Evolutionary conservation across 2,113 vertebrate genomes (phyloP).

Genomic region (Macrotis lagotis): DNA sequence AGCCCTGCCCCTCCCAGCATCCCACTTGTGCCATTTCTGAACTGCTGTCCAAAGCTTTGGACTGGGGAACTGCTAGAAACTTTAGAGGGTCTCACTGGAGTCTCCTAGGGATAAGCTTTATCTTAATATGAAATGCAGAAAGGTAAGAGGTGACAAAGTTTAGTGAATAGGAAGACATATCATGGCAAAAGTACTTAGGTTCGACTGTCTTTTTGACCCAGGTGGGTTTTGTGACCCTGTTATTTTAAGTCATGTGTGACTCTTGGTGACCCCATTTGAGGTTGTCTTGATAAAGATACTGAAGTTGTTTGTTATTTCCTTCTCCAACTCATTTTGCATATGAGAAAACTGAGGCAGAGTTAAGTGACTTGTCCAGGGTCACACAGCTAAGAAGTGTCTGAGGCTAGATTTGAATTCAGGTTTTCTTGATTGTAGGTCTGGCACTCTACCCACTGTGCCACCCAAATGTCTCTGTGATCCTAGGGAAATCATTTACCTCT

Average conservation of each 20-base stretch:
- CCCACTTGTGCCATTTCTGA: not conserved
- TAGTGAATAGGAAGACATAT: not conserved
- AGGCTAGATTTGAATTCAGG: not conserved
- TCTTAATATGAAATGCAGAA: not conserved
- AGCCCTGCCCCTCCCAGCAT: not conserved
- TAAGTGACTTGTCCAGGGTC: not conserved
- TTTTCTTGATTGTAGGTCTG: not conserved
- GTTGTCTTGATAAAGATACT: not conserved
- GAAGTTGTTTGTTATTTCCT: not conserved
- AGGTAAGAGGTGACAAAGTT: not conserved
- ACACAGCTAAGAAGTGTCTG: not conserved
- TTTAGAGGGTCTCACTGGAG: not conserved
- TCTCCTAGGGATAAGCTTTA: not conserved
- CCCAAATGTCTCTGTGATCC: not conserved
- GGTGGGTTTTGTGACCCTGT: not conserved
- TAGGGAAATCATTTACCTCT: not conserved
- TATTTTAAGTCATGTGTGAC: not conserved
- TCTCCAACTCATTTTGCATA: not conserved
- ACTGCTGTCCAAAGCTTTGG: not conserved
- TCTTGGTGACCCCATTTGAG: not conserved
- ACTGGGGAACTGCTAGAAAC: not conserved
- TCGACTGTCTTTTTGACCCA: not conserved
- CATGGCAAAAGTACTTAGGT: not conserved
- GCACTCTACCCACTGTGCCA: not conserved
- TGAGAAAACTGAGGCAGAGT: not conserved